These are phyloP conservation scores for Cynocephalus volans DNA, from an alignment of 2,113 vertebrate genomes.

Conservation along the genomic window DNA sequence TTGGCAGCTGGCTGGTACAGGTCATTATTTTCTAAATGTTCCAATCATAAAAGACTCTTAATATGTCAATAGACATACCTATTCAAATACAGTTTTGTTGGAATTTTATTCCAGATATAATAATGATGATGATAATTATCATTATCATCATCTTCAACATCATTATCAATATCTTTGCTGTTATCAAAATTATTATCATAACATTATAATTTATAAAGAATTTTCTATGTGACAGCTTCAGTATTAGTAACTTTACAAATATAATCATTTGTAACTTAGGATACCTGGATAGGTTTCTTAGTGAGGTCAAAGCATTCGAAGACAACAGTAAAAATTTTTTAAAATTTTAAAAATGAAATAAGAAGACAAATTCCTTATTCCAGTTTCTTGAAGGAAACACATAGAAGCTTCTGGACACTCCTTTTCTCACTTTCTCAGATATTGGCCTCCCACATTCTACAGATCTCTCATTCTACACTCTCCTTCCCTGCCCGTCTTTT, in stretches of 20 bases:
- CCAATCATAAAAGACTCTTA: background rate
- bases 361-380: background rate
- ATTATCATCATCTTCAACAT: background rate
- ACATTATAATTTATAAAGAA: background rate
- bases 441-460: background rate
- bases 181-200: background rate
- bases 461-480: background rate
- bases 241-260: background rate
- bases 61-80: background rate
- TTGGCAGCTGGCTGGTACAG: too few relatives aligned
- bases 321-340: background rate
- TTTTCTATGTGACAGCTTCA: background rate
- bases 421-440: background rate
- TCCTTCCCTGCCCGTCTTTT: background rate
- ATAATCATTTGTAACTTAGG: background rate
- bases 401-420: background rate
- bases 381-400: background rate
- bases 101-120: conserved; percentile 38
- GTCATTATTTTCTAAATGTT: background rate
- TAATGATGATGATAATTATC: background rate
- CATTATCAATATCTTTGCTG: background rate
- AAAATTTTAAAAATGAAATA: background rate
- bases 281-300: background rate
- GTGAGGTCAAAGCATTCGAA: conserved; percentile 29
- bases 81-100: background rate